A percentile compares a stretch with the other conserved stretches of the same genome.
Conservation (phyloP, 2,888 invertebrate species). For the Trypoxylon attenuatum region DNA sequence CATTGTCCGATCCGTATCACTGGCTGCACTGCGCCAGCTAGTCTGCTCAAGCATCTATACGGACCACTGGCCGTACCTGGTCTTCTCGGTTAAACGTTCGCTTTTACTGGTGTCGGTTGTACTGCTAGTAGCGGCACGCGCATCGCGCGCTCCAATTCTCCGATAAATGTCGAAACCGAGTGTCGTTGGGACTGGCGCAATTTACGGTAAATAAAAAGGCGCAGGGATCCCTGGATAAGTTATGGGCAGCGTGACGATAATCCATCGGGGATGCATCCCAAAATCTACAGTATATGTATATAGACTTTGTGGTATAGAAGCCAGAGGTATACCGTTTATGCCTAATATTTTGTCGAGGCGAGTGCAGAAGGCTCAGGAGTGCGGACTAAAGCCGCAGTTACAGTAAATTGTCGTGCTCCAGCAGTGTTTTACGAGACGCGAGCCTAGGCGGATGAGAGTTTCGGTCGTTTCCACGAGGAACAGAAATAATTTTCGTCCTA, state of each 20-base stretch:
- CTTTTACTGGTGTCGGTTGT: not conserved
- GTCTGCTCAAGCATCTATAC: slow-evolving; percentile 2
- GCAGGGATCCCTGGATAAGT: slow-evolving; percentile 15
- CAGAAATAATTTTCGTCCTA: slow-evolving; percentile 33
- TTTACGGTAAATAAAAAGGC: slow-evolving; percentile 23
- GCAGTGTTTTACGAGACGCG: slow-evolving; percentile 32
- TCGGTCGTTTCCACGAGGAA: slow-evolving; percentile 9
- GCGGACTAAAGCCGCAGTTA: slow-evolving; percentile 31
- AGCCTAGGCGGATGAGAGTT: not conserved
- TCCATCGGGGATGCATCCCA: slow-evolving; percentile 7
- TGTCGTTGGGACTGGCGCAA: too few relatives aligned
- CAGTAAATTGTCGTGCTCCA: slow-evolving; percentile 40
- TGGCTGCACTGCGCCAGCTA: not conserved
- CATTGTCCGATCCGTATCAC: slow-evolving; percentile 8
- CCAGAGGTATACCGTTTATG: slow-evolving; percentile 21
- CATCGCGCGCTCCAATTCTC: too few relatives aligned
- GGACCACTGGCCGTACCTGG: not conserved
- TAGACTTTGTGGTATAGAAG: slow-evolving; percentile 15
- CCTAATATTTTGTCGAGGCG: slow-evolving; percentile 29
- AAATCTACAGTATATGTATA: too few relatives aligned
- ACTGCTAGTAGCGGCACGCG: too few relatives aligned
- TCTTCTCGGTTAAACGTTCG: not conserved
- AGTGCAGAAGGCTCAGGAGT: slow-evolving; percentile 6
- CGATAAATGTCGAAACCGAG: too few relatives aligned
- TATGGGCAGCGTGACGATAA: slow-evolving; percentile 18